Percentiles rank a stretch among this genome's conserved stretches.
phyloP scores from a whole-genome alignment of 2,888 invertebrate genomes.

The Nineta flava region DNA sequence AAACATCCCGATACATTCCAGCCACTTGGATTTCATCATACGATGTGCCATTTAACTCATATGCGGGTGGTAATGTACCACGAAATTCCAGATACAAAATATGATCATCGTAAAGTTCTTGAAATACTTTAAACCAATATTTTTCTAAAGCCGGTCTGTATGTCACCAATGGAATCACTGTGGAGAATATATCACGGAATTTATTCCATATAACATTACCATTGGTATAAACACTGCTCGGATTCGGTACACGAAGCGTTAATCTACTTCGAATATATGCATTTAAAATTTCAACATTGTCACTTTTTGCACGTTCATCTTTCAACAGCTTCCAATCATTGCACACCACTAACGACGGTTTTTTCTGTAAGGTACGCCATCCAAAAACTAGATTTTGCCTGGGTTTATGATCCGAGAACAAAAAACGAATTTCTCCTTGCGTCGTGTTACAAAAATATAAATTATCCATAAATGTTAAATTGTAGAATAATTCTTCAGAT shows the following conservation, averaged over 20 bases:
- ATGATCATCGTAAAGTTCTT: constrained; percentile 46
- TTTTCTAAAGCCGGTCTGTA: constrained; percentile 49
- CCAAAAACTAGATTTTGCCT: neutral
- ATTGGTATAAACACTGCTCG: constrained; percentile 31
- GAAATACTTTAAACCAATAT: constrained; percentile 45
- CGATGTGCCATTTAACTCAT: constrained; percentile 45
- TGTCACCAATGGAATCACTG: constrained; percentile 35
- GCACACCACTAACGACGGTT: neutral
- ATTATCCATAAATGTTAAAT: constrained; percentile 43
- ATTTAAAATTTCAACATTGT: constrained; percentile 33
- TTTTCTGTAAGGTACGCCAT: neutral
- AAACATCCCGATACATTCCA: constrained; percentile 36
- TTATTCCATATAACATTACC: constrained; percentile 41
- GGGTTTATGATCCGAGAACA: neutral
- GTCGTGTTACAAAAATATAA: constrained; percentile 35
- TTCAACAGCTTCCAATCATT: constrained; percentile 30
- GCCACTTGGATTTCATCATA: constrained; percentile 39
- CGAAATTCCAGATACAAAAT: constrained; percentile 55
- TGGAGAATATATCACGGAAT: constrained; percentile 38
- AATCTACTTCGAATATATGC: constrained; percentile 33
- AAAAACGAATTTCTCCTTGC: constrained; percentile 12
- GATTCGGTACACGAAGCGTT: constrained; percentile 36
- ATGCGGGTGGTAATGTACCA: constrained; percentile 42
- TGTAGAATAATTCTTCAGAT: constrained; percentile 41
- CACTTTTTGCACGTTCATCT: constrained; percentile 26